These are phyloP conservation scores for Lethenteron camtschaticum DNA, from an alignment of 2,113 vertebrate species.

Conservation along the genomic window DNA sequence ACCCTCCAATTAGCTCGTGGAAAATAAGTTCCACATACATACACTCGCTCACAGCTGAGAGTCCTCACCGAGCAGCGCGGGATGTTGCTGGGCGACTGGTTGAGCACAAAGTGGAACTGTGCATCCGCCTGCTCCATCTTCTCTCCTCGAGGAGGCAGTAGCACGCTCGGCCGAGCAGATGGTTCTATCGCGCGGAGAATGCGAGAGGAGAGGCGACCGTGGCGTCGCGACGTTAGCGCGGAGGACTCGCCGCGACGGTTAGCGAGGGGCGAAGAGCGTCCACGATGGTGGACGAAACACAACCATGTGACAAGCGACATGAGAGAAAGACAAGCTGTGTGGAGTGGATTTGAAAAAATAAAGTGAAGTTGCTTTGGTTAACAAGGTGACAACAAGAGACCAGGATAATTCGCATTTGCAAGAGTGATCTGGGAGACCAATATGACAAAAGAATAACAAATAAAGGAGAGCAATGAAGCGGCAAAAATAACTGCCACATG, in stretches of 20 bases:
- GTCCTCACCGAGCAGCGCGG: constrained; percentile 61
- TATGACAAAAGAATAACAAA: too few relatives aligned
- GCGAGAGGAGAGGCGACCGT: not conserved
- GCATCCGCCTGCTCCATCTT: constrained; percentile 99
- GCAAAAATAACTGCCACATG: too few relatives aligned
- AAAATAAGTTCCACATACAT: not conserved
- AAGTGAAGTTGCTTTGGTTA: not conserved
- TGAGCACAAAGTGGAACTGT: constrained; percentile 94
- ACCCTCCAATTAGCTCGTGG: too few relatives aligned
- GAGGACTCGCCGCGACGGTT: too few relatives aligned
- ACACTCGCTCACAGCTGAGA: not conserved
- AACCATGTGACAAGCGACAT: not conserved
- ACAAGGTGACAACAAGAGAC: not conserved
- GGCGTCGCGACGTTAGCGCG: too few relatives aligned
- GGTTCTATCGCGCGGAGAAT: constrained; percentile 38
- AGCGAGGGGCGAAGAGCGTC: not conserved
- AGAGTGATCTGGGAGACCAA: too few relatives aligned
- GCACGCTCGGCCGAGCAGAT: constrained; percentile 87
- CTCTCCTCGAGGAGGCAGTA: constrained; percentile 95
- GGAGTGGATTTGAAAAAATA: not conserved
- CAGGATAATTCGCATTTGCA: too few relatives aligned
- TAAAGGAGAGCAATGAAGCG: too few relatives aligned
- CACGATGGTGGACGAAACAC: not conserved
- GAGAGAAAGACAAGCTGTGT: not conserved
- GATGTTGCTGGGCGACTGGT: constrained; percentile 97